phyloP scores from a whole-genome alignment of 2,888 invertebrate species.

The Tetragonula carbonaria region DNA sequence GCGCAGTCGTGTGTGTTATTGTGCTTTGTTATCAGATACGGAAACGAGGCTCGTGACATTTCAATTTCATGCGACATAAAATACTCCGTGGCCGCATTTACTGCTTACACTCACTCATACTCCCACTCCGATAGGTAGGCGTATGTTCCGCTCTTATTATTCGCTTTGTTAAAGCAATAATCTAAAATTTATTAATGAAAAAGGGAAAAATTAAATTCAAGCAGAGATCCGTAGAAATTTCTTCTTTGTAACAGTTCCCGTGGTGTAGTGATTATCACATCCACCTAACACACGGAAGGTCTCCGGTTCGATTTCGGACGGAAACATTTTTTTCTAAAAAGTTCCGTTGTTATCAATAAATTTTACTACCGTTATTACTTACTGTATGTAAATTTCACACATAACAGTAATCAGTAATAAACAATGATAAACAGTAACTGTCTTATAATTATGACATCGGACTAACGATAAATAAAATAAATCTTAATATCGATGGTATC shows the following conservation, averaged over 20 bases:
- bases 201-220: not conserved
- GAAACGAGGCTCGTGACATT: constrained; percentile 55
- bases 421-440: too few species aligned
- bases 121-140: not conserved
- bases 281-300: constrained; percentile 96
- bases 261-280: constrained; percentile 96
- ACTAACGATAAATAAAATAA: too few species aligned
- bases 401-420: not conserved
- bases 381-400: too few species aligned
- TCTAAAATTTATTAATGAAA: not conserved
- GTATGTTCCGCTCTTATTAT: not conserved
- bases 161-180: constrained; percentile 5
- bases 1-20: constrained; percentile 57
- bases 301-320: constrained; percentile 95
- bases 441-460: too few species aligned
- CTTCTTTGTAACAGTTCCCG: constrained; percentile 85
- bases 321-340: constrained; percentile 85
- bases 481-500: not conserved
- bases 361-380: not conserved
- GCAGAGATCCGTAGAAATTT: fast-evolving
- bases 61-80: constrained; percentile 66
- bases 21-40: constrained; percentile 62
- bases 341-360: not conserved
- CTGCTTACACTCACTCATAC: constrained; percentile 18
- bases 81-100: constrained; percentile 37